phyloP scores from a whole-genome alignment of 2,113 vertebrate genomes.

The Galbula dea region DNA sequence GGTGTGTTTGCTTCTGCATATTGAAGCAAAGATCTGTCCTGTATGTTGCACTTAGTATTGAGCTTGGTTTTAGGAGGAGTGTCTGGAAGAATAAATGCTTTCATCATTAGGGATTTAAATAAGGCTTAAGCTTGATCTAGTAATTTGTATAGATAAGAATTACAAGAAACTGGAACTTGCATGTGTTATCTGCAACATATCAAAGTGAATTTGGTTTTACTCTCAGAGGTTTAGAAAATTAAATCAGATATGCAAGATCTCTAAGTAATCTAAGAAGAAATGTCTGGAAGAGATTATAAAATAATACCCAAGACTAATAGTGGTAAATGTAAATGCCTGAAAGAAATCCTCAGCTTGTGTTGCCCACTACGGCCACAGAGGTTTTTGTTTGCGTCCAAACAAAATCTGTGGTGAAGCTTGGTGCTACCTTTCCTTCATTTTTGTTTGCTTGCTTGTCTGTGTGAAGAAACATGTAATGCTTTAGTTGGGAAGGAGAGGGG shows the following conservation, averaged over 20 bases:
- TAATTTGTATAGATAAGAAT: not conserved
- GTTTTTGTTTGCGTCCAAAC: not conserved
- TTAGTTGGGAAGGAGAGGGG: not conserved
- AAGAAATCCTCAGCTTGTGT: not conserved
- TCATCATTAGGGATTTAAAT: not conserved
- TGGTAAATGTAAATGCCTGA: not conserved
- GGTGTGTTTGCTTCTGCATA: not conserved
- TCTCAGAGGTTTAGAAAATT: not conserved
- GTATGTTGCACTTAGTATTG: not conserved
- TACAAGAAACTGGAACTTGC: not conserved
- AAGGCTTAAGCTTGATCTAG: not conserved
- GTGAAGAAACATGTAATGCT: not conserved
- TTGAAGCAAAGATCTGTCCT: not conserved
- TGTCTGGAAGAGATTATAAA: not conserved
- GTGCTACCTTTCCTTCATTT: not conserved
- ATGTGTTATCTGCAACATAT: not conserved
- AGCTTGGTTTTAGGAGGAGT: not conserved
- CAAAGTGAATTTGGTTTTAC: not conserved
- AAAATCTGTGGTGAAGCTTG: not conserved
- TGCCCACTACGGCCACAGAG: not conserved
- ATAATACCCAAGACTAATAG: not conserved
- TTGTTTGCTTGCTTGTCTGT: not conserved
- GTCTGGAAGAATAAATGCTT: not conserved
- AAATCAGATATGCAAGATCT: not conserved
- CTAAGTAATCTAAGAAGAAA: not conserved